Evolutionary conservation across 2,888 invertebrate species (phyloP), one percentile per base, ranked within the genome.

Genomic region (Tetramorium bicarinatum): DNA sequence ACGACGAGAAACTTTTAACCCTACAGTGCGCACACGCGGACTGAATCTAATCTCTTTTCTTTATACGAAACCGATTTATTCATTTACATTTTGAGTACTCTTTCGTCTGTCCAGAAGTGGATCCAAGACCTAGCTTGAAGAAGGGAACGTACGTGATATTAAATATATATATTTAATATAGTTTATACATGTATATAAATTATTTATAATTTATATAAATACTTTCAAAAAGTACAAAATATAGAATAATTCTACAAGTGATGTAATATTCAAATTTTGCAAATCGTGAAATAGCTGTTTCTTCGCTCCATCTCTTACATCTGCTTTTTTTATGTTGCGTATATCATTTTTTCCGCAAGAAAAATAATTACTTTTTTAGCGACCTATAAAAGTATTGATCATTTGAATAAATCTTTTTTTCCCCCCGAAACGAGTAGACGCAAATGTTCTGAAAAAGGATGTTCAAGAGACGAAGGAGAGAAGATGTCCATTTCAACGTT

Each of bases 1-100:
- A 44, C 64, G 62, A 38, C 61, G 44, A 75, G 47, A 61, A 74
- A 44, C 44, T 61, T 61, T 72, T 44, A 72, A 72, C 56, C 9
- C 72, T 72, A 41, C 72, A 59, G 25, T 25, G 25, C 56, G 25
- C 29, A 56, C 18, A 56, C 18, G 29, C 2, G 18, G 66, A 21
- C 41, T 41, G 15, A 9, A 59, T 3, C n/a, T 74, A 8, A 13
- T 13, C 29, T 74, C 15, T 25, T 9, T 25, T 69, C 9, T 25
- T 59, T 59, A 25, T 0, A 74, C 11, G 47, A 4, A 29, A 4
- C 7, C 8, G 34, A 44, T 38, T 25, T 47, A 67, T 67, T 72
- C 6, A 41, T 59, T 44, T 41, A 52, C n/a, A 69, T 52, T 49
- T 69, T 34, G 13, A 52, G 7, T 34, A 71, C 21, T 71, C 52